Evolutionary conservation across 2,888 invertebrate genomes (phyloP), one percentile per base, ranked within the genome.

Genomic region (Anoncus sp.): DNA sequence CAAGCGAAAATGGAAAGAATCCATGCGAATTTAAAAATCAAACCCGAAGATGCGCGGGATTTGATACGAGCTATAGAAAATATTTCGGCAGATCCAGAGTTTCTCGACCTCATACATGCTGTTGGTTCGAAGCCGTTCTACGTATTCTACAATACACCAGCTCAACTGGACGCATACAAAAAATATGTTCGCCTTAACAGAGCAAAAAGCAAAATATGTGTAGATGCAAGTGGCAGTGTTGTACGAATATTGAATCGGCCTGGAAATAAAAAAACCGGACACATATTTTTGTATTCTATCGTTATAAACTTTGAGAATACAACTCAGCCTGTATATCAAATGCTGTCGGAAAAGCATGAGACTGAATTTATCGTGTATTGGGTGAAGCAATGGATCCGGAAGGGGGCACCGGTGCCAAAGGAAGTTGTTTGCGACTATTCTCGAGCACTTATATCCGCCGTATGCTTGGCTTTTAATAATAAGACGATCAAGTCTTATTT

Each of bases 391-490:
- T 80, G 71, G 80, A 35, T 43, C n/a, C 53, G 66, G 65, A 24
- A 14, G 14, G 51, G 51, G 2, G 51, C 51, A 53, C 51, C 51
- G 1, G 22, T 12, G 9, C 49, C 49, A 14, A 12, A 49, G 14
- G 12, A 12, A 10, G 22, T 22, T 12, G 24, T 49, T 49, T 22
- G 14, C 22, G 76, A 80, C 47, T 73, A 51, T 9, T 81, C 79
- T 0, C 59, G 49, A 73, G 80, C 80, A 10, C 57, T 82, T 12
- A 62, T 81, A 20, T 57, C 51, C 38, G 82, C 81, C 9, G 59
- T 78, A 20, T 75, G 63, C 27, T 31, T 71, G 5, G 74, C 77
- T 5, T 76, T 78, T 10, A 82, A 82, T 63, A 53, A 80, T 9
- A 51, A 57, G 24, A 49, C 65, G 4, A 40, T 81, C 20, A 65